Conservation (phyloP, 2,888 invertebrate species). For the Luperina nickerlii region DNA sequence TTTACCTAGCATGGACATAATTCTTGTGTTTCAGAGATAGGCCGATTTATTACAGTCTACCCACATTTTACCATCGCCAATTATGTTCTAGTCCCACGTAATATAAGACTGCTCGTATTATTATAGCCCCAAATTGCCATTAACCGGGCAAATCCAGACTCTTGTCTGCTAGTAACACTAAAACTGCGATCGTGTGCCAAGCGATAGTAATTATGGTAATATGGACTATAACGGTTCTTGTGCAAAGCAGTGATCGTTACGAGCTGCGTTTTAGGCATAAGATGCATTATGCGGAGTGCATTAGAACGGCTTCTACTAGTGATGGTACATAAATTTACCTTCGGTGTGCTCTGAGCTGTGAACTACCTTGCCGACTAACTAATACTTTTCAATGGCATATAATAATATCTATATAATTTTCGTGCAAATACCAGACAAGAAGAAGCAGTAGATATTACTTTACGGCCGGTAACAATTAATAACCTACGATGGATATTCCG, state of each 20-base stretch:
- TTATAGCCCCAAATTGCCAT: too few relatives aligned
- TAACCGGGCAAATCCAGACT: neutral
- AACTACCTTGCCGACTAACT: neutral
- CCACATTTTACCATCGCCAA: neutral
- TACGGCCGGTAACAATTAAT: neutral
- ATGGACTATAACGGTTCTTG: neutral
- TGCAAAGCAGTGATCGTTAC: neutral
- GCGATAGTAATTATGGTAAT: slow-evolving; percentile 6
- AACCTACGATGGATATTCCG: neutral
- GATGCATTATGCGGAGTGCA: neutral
- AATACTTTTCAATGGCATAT: neutral
- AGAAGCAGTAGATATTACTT: neutral
- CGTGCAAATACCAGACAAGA: neutral
- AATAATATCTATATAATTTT: too few relatives aligned
- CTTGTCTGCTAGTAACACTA: neutral
- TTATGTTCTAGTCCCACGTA: neutral
- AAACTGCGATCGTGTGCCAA: neutral
- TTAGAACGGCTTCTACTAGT: neutral
- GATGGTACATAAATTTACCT: neutral
- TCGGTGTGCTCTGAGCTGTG: neutral
- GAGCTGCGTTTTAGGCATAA: neutral
- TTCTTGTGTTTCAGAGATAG: neutral
- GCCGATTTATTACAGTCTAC: neutral
- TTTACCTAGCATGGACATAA: neutral
- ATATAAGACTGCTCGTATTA: too few relatives aligned